Base-by-base conservation (phyloP, 2,888 invertebrate genomes). In the Anoplius nigerrimus region DNA sequence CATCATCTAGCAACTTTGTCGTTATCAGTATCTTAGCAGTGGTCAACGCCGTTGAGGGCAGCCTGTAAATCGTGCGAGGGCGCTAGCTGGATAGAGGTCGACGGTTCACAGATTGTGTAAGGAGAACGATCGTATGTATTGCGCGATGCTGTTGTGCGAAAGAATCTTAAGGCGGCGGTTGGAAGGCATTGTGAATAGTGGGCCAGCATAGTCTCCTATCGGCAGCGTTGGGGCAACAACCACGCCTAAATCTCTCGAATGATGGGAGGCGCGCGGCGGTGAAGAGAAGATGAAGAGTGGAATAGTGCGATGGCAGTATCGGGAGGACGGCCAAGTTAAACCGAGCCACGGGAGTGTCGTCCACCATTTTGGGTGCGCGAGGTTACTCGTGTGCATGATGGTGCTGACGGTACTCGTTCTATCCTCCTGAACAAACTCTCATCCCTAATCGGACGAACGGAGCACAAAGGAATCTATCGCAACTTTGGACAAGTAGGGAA, bases 311-410 rank as follows among this genome's bases (percentile, higher is more conserved):
- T 13, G 43, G 2, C 42, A 13, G 51, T 51, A 15, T n/a, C 52
- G 20, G 24, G 27, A 16, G 53, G 69, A 54, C 68, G 71, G 71
- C 65, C 71, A 69, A 71, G 74, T 75, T 67, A 66, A 68, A 69
- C 63, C 66, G 69, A 74, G 69, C 74, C 75, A 75, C 77, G 84
- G 86, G 84, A 84, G 84, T 84, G 86, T 78, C 86, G 85, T 82
- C 87, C 87, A 86, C 87, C 87, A 87, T 87, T 86, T 87, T 87
- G 86, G 78, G 80, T 86, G 84, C 84, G 80, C 82, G 82, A 85
- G 85, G 86, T 86, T 86, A 86, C 84, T 86, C 79, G 66, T 18
- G 58, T 58, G 58, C 46, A 34, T 34, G 11, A 11, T 13, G 34
- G 34, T 53, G 53, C 15, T 53, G 53, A 24, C 24, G 53, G 53